Percentiles rank a stretch among this genome's conserved stretches.
phyloP scores from a whole-genome alignment of 1,140 invertebrate genomes.

The Philopotamus ludificatus region DNA sequence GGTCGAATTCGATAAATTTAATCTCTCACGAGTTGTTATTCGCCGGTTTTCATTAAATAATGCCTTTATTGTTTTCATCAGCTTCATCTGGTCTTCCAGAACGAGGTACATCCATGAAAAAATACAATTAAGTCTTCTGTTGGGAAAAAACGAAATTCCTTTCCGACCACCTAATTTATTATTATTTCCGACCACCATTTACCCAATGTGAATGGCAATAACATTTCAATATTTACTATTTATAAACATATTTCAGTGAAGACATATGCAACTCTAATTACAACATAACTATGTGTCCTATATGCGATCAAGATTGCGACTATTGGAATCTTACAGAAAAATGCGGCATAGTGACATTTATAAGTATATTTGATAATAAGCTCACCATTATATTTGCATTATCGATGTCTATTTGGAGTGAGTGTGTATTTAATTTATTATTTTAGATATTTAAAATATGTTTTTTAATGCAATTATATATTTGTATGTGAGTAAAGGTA shows the following conservation, averaged over 20 bases:
- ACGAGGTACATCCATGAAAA: too few species aligned
- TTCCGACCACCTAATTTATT: too few species aligned
- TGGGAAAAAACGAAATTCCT: too few species aligned
- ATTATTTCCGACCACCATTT: too few species aligned
- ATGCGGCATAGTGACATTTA: conserved; percentile 82
- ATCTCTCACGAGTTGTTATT: too few species aligned
- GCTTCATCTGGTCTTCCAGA: too few species aligned
- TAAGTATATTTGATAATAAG: conserved; percentile 94
- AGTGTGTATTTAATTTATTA: conserved; percentile 46
- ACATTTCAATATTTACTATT: too few species aligned
- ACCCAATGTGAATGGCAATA: too few species aligned
- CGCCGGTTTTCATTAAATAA: too few species aligned
- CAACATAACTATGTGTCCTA: conserved; percentile 76
- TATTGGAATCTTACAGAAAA: conserved; percentile 87
- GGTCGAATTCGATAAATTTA: too few species aligned
- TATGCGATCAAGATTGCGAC: conserved; percentile 81
- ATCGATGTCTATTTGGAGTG: conserved; percentile 96
- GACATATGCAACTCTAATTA: conserved; percentile 61
- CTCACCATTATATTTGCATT: conserved; percentile 92
- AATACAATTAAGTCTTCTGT: too few species aligned
- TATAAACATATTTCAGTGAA: conserved; percentile 45
- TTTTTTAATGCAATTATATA: background rate
- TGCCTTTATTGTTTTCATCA: too few species aligned
- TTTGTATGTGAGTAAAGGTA: conserved; percentile 58
- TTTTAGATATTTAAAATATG: background rate